These are phyloP conservation scores for Acronicta leporina DNA, from an alignment of 2,888 invertebrate species.

Conservation along the genomic window DNA sequence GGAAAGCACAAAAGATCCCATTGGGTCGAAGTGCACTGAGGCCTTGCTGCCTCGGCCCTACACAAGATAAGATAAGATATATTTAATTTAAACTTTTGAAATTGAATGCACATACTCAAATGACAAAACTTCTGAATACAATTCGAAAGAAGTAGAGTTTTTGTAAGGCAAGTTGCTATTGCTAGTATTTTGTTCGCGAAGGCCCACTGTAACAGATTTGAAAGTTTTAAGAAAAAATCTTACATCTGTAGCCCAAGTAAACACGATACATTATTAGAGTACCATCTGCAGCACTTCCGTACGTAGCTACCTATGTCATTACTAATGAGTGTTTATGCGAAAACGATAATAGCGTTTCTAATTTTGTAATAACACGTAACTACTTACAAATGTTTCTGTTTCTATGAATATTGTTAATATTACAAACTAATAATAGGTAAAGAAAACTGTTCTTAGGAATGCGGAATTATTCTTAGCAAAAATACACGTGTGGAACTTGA, in stretches of 20 bases:
- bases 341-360: constrained; percentile 46
- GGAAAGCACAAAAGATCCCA: too few relatives aligned
- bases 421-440: constrained; percentile 50
- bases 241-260: constrained; percentile 18
- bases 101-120: constrained; percentile 25
- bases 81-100: constrained; percentile 45
- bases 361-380: constrained; percentile 47
- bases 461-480: constrained; percentile 27
- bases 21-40: too few relatives aligned
- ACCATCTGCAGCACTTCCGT: constrained; percentile 35
- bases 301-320: constrained; percentile 31
- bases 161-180: constrained; percentile 14
- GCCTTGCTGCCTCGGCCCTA: too few relatives aligned
- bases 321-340: constrained; percentile 31
- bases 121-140: constrained; percentile 35
- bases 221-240: constrained; percentile 25
- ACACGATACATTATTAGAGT: constrained; percentile 1
- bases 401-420: constrained; percentile 41
- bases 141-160: constrained; percentile 39
- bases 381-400: constrained; percentile 41
- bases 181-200: constrained; percentile 28
- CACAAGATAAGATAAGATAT: too few relatives aligned
- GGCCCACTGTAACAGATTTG: constrained; percentile 12
- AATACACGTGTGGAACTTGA: constrained; percentile 9
- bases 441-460: constrained; percentile 31